Evolutionary conservation across 30 jellyfish, hydroid and myxozoan genomes (phyloP), one percentile per base, ranked within the genome.

Genomic region (Turritopsis rubra): DNA sequence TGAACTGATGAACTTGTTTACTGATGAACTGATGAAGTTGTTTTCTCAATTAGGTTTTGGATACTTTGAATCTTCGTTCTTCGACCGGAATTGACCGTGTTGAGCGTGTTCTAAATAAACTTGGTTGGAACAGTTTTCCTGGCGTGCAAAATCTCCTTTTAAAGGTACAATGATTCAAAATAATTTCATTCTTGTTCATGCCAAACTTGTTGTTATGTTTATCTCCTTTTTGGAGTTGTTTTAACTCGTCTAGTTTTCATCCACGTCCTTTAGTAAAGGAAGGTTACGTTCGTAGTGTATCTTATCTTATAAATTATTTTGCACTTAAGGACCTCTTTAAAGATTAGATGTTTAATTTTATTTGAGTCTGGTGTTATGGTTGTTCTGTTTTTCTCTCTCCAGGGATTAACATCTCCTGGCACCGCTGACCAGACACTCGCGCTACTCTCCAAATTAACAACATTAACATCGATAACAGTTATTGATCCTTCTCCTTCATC

Each of bases 361-460:
- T n/a, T n/a, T 41, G 60, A 41, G 13, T 41, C 60, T 3, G 5
- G 60, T 41, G 5, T 3, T 41, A 41, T 3, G 60, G 60, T 41
- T 41, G 9, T 41, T 41, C 5, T 41, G 5, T n/a, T 7, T 68
- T n/a, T 16, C 72, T 53, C 65, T 54, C 27, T 73, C 17, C 71
- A 94, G 99, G 99, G 99, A 19, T 88, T 94, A 41, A 94, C 99
- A 20, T 94, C 97, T 0, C 70, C 97, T 1, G 95, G 89, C 0
- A 94, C 99, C 1, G 94, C 99, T 9, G 97, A 94, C 21, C 86
- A 91, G n/a, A 89, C 99, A 1, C 88, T 88, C 54, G 88, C 73
- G 52, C 83, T 94, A 72, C 91, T 94, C 53, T 95, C 99, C 4
- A 83, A 87, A 80, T 81, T 94, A 54, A 94, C 97, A 1, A 89